phyloP scores from a whole-genome alignment of 1,140 invertebrate genomes.

The Ips typographus region DNA sequence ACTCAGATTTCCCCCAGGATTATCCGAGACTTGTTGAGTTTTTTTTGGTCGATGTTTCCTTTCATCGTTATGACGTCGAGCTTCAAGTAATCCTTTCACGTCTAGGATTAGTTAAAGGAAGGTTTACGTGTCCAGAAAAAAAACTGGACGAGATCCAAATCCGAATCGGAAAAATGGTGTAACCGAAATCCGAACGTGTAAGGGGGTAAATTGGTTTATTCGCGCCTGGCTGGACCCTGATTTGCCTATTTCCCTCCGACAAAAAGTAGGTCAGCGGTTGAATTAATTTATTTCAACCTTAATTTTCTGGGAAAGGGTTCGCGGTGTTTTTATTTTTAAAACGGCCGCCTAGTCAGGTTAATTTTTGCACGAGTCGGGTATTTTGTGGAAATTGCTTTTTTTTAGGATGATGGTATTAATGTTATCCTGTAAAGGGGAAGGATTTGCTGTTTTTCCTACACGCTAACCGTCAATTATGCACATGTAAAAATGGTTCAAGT shows the following conservation, averaged over 20 bases:
- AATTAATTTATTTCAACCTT: constrained; percentile 2
- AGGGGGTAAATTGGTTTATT: constrained; percentile 18
- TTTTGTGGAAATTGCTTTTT: no score
- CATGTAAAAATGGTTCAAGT: no score
- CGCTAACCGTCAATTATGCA: no score
- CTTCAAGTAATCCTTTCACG: no score
- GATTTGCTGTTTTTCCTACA: no score
- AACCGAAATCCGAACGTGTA: constrained; percentile 12
- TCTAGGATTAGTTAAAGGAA: no score
- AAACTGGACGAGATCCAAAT: neutral
- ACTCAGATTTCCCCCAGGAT: neutral
- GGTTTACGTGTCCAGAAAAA: no score
- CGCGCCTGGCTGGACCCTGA: constrained; percentile 6
- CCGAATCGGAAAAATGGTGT: constrained; percentile 16
- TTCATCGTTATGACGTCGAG: no score
- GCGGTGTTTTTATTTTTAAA: neutral
- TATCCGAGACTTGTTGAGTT: neutral
- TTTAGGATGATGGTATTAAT: no score
- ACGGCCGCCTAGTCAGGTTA: no score
- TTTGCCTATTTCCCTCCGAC: constrained; percentile 2
- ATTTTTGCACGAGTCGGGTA: no score
- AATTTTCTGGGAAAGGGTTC: constrained; percentile 3
- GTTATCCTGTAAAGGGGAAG: no score
- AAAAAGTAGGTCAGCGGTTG: neutral
- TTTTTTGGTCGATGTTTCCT: neutral